Evolutionary conservation across 2,888 invertebrate species (phyloP), one percentile per base, ranked within the genome.

Genomic region (Patella caerulea): DNA sequence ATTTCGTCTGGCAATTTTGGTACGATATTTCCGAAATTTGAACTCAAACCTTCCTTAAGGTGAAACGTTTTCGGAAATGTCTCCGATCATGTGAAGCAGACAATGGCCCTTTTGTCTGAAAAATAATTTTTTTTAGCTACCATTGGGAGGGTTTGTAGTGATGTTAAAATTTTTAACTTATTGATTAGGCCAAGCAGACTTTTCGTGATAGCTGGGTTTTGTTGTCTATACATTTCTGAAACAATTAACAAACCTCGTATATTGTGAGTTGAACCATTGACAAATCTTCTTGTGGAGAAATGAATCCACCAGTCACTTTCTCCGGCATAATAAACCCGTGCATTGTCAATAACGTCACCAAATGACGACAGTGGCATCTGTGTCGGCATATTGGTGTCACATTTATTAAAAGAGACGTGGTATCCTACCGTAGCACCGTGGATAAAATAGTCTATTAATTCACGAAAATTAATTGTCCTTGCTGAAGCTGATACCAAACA

Each of bases 281-380:
- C 65, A 24, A 24, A 65, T 65, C 65, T 9, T 65, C 65, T 65
- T 24, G 65, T 24, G 11, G 65, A 65, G 65, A 65, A 65, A 65
- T 65, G 65, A 12, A 65, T 65, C 65, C 65, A 65, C 65, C 65
- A 65, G 19, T 65, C 65, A 65, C 24, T 65, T 24, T 65, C 24
- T 24, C 24, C 24, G 14, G 65, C 65, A 65, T 24, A 65, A 24
- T 65, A 65, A 24, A 65, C 65, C 14, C 65, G 24, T 1, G 65
- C 65, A 65, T 65, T 65, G 24, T 65, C 65, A 65, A 65, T 65
- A 65, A 65, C 65, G 24, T 65, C 65, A 24, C 65, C 65, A 65
- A 65, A 65, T 11, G 65, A 65, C 11, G 11, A 65, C 24, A 24
- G 19, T 9, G 65, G 19, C 24, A 65, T 24, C 24, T 65, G 24